These are phyloP conservation scores for Palaemon carinicauda DNA, from an alignment of 1,140 invertebrate species.

Conservation along the genomic window DNA sequence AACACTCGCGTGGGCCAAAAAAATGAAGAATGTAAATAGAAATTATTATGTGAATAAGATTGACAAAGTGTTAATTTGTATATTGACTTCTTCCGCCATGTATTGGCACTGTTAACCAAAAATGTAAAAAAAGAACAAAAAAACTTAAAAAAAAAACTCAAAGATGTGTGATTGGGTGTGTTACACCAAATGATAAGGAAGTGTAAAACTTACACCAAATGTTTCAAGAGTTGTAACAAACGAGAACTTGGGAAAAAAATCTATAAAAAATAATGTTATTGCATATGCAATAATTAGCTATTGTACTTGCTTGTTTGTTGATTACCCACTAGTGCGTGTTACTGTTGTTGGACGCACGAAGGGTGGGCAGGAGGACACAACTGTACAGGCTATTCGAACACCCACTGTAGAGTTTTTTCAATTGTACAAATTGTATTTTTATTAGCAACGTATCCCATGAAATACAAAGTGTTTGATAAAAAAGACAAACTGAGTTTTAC, in stretches of 20 bases:
- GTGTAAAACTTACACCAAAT: too few species aligned
- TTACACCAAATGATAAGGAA: too few species aligned
- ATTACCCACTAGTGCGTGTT: too few species aligned
- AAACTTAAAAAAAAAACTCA: constrained; percentile 3
- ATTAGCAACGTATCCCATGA: constrained; percentile 57
- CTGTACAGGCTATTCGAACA: constrained; percentile 5
- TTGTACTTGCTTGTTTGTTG: too few species aligned
- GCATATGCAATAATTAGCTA: too few species aligned
- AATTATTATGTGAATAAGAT: constrained; percentile 58
- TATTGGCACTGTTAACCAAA: constrained; percentile 2
- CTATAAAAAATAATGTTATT: not conserved
- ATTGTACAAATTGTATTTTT: constrained; percentile 58
- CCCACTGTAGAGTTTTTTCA: constrained; percentile 41
- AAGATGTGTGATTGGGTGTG: not conserved
- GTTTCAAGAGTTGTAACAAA: not conserved
- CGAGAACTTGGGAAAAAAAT: not conserved
- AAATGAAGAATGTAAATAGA: constrained; percentile 52
- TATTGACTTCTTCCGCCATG: constrained; percentile 42
- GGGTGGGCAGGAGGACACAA: not conserved
- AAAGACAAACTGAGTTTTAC: constrained; percentile 14
- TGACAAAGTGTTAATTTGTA: constrained; percentile 52
- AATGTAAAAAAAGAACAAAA: constrained; percentile 12
- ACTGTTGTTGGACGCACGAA: constrained; percentile 9
- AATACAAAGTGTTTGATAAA: constrained; percentile 57
- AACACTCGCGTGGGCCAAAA: constrained; percentile 31